Percentiles rank a stretch among this genome's conserved stretches.
Conservation (phyloP, 2,113 vertebrate species). For the Phylloscopus trochiloides region DNA sequence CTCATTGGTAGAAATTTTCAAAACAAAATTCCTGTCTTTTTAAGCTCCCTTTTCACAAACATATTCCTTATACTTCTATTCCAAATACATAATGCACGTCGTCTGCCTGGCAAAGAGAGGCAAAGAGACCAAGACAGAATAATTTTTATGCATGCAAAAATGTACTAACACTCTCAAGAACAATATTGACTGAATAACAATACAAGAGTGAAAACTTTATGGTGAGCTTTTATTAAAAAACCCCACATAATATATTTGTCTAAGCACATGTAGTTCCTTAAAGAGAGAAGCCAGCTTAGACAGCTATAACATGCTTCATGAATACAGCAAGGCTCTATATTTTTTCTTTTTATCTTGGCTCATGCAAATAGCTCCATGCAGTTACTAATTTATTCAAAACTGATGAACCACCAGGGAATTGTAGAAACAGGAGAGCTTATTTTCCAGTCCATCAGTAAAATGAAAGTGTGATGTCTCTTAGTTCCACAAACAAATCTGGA, state of each 20-base stretch:
- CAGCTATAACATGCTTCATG: background rate
- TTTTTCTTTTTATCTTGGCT: background rate
- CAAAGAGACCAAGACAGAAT: background rate
- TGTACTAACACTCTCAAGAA: background rate
- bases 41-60: background rate
- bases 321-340: background rate
- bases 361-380: slow-evolving; percentile 10
- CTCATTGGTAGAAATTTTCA: background rate
- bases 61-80: background rate
- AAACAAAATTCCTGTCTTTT: background rate
- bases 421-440: background rate
- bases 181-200: background rate
- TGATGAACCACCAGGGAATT: background rate
- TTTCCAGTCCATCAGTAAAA: slow-evolving; percentile 27
- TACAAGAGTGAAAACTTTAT: background rate
- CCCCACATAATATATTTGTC: background rate
- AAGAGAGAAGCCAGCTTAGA: background rate
- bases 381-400: slow-evolving; percentile 37
- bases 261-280: background rate
- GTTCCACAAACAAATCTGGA: background rate
- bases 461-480: background rate
- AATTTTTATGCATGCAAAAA: slow-evolving; percentile 1
- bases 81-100: background rate
- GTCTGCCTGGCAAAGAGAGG: background rate
- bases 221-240: background rate